These are phyloP conservation scores for Spodoptera frugiperda DNA, from an alignment of 1,140 invertebrate genomes.

Conservation along the genomic window DNA sequence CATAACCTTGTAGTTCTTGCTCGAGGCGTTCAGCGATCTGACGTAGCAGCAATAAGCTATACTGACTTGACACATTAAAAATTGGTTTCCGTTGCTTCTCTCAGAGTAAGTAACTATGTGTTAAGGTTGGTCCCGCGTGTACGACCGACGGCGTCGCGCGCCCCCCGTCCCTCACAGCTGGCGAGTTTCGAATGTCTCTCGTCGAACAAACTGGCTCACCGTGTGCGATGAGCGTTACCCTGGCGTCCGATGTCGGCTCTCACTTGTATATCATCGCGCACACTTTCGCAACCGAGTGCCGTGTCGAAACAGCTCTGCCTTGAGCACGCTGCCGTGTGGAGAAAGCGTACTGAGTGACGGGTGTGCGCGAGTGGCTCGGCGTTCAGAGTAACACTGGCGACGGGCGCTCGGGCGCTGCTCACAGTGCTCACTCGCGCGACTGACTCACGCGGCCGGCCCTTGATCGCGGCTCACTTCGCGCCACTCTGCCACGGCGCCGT, in stretches of 20 bases:
- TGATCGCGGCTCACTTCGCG: slow-evolving; percentile 69
- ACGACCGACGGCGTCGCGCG: slow-evolving; percentile 81
- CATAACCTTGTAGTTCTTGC: slow-evolving; percentile 86
- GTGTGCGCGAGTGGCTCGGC: slow-evolving; percentile 61
- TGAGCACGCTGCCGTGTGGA: slow-evolving; percentile 68
- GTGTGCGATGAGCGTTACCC: slow-evolving; percentile 84
- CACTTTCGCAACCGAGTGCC: slow-evolving; percentile 82
- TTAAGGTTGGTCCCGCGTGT: slow-evolving; percentile 82
- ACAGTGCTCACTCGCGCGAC: slow-evolving; percentile 22
- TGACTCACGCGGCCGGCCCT: slow-evolving; percentile 63
- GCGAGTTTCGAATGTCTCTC: slow-evolving; percentile 81
- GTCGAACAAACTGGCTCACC: slow-evolving; percentile 82
- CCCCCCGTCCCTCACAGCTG: slow-evolving; percentile 80
- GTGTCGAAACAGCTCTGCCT: slow-evolving; percentile 80
- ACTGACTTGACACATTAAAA: slow-evolving; percentile 87
- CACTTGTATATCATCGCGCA: slow-evolving; percentile 86
- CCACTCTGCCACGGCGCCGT: slow-evolving; percentile 38
- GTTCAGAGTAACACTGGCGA: slow-evolving; percentile 67
- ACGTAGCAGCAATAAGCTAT: slow-evolving; percentile 84
- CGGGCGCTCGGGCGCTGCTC: slow-evolving; percentile 52
- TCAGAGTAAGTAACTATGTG: slow-evolving; percentile 78
- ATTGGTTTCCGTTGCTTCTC: slow-evolving; percentile 78
- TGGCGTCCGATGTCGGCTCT: slow-evolving; percentile 79
- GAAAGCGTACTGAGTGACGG: slow-evolving; percentile 65
- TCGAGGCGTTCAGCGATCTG: slow-evolving; percentile 84